Evolutionary conservation across 2,113 vertebrate genomes (phyloP).

Genomic region (Corythornis vintsioides): DNA sequence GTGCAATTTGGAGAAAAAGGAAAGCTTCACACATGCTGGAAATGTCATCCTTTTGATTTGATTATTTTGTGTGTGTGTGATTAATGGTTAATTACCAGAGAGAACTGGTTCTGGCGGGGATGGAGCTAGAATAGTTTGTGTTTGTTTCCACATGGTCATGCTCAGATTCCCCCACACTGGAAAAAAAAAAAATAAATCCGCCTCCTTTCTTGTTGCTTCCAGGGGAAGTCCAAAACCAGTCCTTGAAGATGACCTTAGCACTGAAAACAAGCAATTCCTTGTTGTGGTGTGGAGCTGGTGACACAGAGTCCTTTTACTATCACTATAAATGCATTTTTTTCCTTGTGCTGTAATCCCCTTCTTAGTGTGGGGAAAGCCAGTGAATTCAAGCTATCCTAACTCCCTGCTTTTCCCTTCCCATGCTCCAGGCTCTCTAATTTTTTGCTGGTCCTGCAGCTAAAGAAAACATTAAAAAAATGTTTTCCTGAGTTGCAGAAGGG

Average conservation of each 20-base stretch:
- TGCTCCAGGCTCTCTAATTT: background rate
- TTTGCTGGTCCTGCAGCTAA: background rate
- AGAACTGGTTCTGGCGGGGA: background rate
- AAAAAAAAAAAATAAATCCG: background rate
- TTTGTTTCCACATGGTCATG: slow-evolving; percentile 24
- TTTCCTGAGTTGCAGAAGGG: background rate
- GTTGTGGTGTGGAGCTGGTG: slow-evolving; percentile 19
- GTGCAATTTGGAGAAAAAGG: background rate
- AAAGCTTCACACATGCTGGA: background rate
- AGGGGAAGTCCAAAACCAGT: slow-evolving; percentile 39
- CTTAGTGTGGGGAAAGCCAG: background rate
- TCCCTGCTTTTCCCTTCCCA: background rate
- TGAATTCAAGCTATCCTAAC: background rate
- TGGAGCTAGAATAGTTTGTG: background rate
- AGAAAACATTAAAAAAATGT: background rate
- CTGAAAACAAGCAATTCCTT: slow-evolving; percentile 59
- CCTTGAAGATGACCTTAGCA: slow-evolving; percentile 66
- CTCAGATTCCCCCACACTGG: slow-evolving; percentile 10
- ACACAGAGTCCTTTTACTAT: slow-evolving; percentile 56
- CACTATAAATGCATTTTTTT: slow-evolving; percentile 55
- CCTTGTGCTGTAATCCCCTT: background rate
- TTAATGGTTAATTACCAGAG: slow-evolving; percentile 24
- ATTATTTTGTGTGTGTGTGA: background rate
- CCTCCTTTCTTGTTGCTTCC: slow-evolving; percentile 49
- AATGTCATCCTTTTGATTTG: background rate